phyloP scores from a whole-genome alignment of 2,888 invertebrate species.

The Anoplius nigerrimus region DNA sequence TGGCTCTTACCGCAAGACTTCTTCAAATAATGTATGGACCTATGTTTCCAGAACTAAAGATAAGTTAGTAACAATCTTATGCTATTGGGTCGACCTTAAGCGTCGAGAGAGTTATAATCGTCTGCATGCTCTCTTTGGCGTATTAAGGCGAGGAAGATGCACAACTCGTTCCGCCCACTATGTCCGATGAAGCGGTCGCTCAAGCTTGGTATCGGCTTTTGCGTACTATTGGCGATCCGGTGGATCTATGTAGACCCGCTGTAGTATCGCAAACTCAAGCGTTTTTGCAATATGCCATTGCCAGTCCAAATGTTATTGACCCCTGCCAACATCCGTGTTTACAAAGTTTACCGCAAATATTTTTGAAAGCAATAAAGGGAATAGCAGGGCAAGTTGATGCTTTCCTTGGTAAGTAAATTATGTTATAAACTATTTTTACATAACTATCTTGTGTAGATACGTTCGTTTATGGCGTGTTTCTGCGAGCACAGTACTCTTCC shows the following conservation, averaged over 20 bases:
- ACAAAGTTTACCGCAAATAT: conserved; percentile 89
- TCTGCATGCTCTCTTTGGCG: neutral
- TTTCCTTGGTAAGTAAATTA: conserved; percentile 85
- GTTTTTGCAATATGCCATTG: conserved; percentile 87
- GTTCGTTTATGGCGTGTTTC: too few relatives aligned
- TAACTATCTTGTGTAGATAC: too few relatives aligned
- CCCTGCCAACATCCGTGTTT: conserved; percentile 95
- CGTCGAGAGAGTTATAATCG: neutral
- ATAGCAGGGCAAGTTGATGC: conserved; percentile 96
- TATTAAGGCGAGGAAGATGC: conserved; percentile 88
- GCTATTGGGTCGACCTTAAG: neutral
- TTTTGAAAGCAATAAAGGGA: conserved; percentile 94
- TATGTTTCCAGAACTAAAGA: conserved; percentile 86
- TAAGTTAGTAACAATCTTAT: conserved; percentile 77
- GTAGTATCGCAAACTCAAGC: conserved; percentile 83
- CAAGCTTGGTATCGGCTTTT: conserved; percentile 98
- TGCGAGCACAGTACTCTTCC: too few relatives aligned
- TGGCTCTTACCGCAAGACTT: conserved; percentile 90
- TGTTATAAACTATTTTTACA: neutral
- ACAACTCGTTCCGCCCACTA: conserved; percentile 87
- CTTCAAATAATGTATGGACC: conserved; percentile 93
- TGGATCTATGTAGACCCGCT: conserved; percentile 91
- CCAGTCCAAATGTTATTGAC: conserved; percentile 86
- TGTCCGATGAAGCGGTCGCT: conserved; percentile 92
- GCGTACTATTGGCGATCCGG: conserved; percentile 96